phyloP scores from a whole-genome alignment of 2,113 vertebrate genomes.

The Melanerpes aurifrons region DNA sequence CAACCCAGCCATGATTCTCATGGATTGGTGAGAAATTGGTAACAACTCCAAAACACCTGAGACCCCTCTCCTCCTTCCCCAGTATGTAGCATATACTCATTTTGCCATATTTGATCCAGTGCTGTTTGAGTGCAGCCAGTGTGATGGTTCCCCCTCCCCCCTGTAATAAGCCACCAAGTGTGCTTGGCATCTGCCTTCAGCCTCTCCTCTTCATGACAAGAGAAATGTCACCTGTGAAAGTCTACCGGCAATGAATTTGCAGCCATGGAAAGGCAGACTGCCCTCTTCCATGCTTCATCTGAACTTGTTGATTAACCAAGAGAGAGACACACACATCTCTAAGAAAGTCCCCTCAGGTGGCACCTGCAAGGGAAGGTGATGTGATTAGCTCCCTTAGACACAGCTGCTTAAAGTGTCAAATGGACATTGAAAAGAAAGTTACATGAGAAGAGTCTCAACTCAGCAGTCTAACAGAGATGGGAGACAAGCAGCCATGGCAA shows the following conservation, averaged over 20 bases:
- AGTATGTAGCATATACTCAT: neutral
- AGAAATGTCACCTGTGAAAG: neutral
- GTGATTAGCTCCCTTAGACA: neutral
- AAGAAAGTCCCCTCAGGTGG: neutral
- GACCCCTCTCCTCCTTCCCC: neutral
- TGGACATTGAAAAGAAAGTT: neutral
- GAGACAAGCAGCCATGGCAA: neutral
- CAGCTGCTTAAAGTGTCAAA: neutral
- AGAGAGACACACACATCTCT: neutral
- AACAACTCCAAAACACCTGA: neutral
- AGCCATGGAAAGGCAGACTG: neutral
- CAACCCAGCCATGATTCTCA: fast-evolving
- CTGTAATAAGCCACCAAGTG: neutral
- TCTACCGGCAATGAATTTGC: neutral
- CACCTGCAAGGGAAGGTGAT: neutral
- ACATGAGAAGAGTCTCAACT: neutral
- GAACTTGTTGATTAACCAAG: neutral
- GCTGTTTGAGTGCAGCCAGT: neutral
- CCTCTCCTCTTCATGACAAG: neutral
- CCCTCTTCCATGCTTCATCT: neutral
- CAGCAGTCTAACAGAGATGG: neutral
- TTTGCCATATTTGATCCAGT: neutral
- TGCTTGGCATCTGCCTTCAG: neutral
- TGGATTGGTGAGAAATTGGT: neutral
- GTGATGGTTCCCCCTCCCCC: neutral